phyloP scores from a whole-genome alignment of 2,113 vertebrate species.

The Turnix velox region DNA sequence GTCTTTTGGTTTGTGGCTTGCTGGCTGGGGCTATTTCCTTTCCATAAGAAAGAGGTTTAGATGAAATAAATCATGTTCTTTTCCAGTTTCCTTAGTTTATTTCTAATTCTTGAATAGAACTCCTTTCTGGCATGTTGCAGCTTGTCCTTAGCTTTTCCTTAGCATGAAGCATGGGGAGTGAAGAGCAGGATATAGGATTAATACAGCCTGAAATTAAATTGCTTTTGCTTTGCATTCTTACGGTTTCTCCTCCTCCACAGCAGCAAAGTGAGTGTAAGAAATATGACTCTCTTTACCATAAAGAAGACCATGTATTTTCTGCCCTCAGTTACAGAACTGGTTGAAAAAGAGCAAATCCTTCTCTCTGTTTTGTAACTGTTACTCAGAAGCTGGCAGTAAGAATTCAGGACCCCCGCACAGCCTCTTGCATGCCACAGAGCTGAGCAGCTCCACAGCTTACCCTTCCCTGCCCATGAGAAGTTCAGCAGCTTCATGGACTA shows the following conservation, averaged over 20 bases:
- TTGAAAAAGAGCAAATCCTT: background rate
- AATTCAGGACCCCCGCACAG: background rate
- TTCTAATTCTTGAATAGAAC: slow-evolving; percentile 30
- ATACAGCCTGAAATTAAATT: slow-evolving; percentile 46
- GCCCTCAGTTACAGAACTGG: background rate
- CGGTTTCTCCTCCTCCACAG: background rate
- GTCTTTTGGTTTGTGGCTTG: slow-evolving; percentile 28
- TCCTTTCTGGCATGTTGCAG: slow-evolving; percentile 24
- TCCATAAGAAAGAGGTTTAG: background rate
- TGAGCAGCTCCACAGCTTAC: background rate
- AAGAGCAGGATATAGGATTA: slow-evolving; percentile 23
- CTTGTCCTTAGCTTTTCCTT: slow-evolving; percentile 41
- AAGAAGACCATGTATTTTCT: background rate
- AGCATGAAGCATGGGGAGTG: background rate
- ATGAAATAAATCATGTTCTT: background rate
- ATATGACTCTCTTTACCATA: background rate
- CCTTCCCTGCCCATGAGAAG: background rate
- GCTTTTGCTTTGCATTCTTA: slow-evolving; percentile 16
- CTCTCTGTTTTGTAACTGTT: background rate
- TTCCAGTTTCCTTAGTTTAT: slow-evolving; percentile 32
- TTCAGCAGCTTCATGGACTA: background rate
- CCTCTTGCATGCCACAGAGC: background rate
- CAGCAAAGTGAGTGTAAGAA: slow-evolving; percentile 1
- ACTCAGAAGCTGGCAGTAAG: background rate
- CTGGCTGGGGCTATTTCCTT: background rate